Evolutionary conservation across 2,797 vertebrate species (phyloP).

Genomic region (Siniperca scherzeri): DNA sequence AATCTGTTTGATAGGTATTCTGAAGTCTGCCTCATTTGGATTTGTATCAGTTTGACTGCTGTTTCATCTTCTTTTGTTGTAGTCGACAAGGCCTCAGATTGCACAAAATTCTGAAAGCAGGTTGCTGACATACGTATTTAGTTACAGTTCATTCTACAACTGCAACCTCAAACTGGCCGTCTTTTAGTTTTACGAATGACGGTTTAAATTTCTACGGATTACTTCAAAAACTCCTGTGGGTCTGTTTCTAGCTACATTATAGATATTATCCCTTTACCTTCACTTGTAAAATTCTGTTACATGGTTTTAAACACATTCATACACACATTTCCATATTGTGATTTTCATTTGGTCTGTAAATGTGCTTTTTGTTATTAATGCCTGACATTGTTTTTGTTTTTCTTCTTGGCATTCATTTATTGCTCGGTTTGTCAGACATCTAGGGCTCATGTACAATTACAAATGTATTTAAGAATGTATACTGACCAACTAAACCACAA

Average conservation of each 20-base stretch:
- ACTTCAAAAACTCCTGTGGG: not conserved
- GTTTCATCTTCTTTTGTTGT: not conserved
- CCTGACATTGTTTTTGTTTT: not conserved
- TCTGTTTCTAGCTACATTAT: not conserved
- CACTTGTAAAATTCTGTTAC: not conserved
- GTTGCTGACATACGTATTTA: not conserved
- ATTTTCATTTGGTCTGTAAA: not conserved
- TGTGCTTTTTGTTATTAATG: not conserved
- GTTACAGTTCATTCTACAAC: not conserved
- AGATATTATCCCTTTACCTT: not conserved
- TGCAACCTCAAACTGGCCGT: not conserved
- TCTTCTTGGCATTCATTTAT: not conserved
- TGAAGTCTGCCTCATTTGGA: not conserved
- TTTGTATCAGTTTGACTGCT: not conserved
- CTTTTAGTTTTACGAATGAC: not conserved
- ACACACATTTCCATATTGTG: constrained; percentile 7
- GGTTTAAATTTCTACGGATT: not conserved
- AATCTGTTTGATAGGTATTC: too few relatives aligned
- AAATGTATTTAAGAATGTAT: not conserved
- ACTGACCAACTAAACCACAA: not conserved
- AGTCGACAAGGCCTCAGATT: not conserved
- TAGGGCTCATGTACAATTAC: not conserved
- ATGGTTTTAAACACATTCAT: not conserved
- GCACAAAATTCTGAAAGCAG: not conserved
- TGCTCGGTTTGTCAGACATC: constrained; percentile 15